Evolutionary conservation across 2,113 vertebrate species (phyloP).

Genomic region (Cebidichthys violaceus): DNA sequence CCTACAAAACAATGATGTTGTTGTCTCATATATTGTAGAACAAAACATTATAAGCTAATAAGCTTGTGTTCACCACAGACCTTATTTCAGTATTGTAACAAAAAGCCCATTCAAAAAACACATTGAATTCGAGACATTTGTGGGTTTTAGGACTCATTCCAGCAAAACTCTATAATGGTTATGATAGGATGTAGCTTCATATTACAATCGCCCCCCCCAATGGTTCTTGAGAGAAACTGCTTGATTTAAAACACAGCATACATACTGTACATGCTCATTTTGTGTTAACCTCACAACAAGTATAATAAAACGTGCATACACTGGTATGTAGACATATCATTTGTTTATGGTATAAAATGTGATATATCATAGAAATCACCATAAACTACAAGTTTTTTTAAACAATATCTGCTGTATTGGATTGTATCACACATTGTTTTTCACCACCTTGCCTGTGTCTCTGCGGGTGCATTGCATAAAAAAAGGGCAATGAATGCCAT

Average conservation of each 20-base stretch:
- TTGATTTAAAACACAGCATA: background rate
- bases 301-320: background rate
- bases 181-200: conserved; percentile 7
- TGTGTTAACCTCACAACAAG: background rate
- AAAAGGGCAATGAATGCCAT: conserved; percentile 1
- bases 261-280: background rate
- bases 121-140: background rate
- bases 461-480: conserved; percentile 8
- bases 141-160: background rate
- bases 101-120: too few relatives aligned
- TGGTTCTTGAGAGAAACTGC: conserved; percentile 41
- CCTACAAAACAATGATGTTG: too few relatives aligned
- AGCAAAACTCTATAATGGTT: background rate
- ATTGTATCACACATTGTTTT: background rate
- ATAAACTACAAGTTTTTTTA: background rate
- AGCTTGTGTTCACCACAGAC: background rate
- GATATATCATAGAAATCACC: background rate
- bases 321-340: background rate
- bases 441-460: background rate
- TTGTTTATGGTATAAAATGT: background rate
- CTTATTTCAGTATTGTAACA: background rate
- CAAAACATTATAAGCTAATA: background rate
- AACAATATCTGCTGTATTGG: background rate
- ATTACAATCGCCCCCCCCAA: conserved; percentile 46
- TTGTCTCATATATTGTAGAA: too few relatives aligned